A percentile compares a stretch with the other conserved stretches of the same genome.
These are phyloP conservation scores for Gymnocypris eckloni DNA, from an alignment of 2,797 vertebrate species.

Conservation along the genomic window DNA sequence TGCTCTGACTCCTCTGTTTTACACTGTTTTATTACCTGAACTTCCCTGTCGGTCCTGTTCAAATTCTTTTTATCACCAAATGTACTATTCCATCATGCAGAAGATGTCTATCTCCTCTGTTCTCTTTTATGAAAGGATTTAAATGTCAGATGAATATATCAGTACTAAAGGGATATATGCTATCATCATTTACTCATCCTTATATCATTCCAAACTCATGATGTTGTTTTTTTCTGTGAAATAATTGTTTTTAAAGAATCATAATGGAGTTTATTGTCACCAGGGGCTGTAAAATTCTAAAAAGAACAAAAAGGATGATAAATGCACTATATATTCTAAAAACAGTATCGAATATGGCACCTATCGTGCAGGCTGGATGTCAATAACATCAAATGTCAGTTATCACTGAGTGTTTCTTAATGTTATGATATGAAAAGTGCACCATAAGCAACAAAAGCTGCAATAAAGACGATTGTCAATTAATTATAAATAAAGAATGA, in stretches of 20 bases:
- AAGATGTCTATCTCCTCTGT: slow-evolving; percentile 5
- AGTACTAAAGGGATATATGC: slow-evolving; percentile 27
- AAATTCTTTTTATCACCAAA: background rate
- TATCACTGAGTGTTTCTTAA: background rate
- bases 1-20: slow-evolving; percentile 30
- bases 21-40: slow-evolving; percentile 33
- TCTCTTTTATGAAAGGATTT: slow-evolving; percentile 10
- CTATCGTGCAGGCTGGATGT: background rate
- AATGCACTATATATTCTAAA: background rate
- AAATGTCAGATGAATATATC: background rate
- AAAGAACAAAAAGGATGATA: background rate
- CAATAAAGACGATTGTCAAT: background rate
- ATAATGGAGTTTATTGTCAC: background rate
- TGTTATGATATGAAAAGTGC: background rate
- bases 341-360: background rate
- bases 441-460: background rate
- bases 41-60: background rate
- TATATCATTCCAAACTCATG: background rate
- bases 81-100: background rate
- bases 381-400: background rate
- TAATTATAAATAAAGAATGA: background rate
- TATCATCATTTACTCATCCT: background rate
- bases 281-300: background rate
- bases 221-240: background rate
- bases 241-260: background rate